Evolutionary conservation across 2,113 vertebrate species (phyloP), one percentile per base, ranked within the genome.

Genomic region (Collichthys lucidus): DNA sequence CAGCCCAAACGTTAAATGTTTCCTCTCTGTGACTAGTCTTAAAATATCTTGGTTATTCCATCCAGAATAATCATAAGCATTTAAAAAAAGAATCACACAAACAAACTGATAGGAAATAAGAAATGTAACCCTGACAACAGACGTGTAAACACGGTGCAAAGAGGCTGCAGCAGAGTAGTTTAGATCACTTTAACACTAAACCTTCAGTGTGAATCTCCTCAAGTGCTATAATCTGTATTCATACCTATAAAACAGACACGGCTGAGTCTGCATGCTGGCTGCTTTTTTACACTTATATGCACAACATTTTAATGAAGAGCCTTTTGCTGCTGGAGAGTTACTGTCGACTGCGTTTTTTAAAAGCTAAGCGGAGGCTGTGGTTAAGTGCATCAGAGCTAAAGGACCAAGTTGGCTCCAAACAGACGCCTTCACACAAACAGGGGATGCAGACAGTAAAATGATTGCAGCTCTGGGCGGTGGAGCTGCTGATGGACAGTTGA

Each of bases 241-340:
- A 44, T 12, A 44, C 61, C 31, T n/a, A 40, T 35, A 44, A 42
- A 63, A 2, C 52, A 55, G 44, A 50, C 16, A 7, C 52, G 11
- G 52, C 20, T 22, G 52, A 65, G 35, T 9, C 62, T 49, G 42
- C 29, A 12, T 3, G 72, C 72, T 49, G 29, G 15, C 55, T 62
- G 65, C 5, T 53, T 16, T 35, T 35, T 68, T 44, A 40, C 55
- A 62, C 57, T 31, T 62, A 56, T 52, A n/a, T n/a, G 66, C 65
- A 70, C 47, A 52, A 42, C 56, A n/a, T 70, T 70, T 79, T 62
- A 62, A 70, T 29, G 56, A 70, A 5, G 61, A 80, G 20, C 22
- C 29, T 44, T 35, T 61, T 40, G 69, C 78, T 17, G 44, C 1
- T 22, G 22, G 11, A 61, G 29, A 52, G 70, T 22, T 31, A 29